Evolutionary conservation across 2,888 invertebrate species (phyloP).

Genomic region (Melanophora roralis): DNA sequence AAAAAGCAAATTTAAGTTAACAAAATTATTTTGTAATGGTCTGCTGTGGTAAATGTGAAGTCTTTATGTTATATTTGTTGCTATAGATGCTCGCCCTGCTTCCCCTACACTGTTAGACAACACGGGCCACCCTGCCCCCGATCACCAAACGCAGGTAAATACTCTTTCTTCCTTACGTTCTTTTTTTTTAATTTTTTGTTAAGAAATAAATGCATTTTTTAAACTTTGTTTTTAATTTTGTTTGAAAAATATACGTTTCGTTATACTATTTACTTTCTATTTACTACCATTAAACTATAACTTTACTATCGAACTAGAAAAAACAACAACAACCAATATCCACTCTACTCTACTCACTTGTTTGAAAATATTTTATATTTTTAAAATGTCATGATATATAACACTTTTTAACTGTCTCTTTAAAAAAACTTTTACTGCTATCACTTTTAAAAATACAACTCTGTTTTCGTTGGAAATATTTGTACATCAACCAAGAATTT

Average conservation of each 20-base stretch:
- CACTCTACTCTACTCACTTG: conserved; percentile 7
- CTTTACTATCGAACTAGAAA: conserved; percentile 1
- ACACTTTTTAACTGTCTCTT: conserved; percentile 41
- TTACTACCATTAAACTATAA: conserved; percentile 30
- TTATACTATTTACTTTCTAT: conserved; percentile 29
- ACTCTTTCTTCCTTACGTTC: conserved; percentile 75
- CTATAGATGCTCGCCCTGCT: conserved; percentile 93
- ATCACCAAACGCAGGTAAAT: conserved; percentile 85
- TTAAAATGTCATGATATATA: neutral
- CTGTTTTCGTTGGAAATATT: conserved; percentile 32
- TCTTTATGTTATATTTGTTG: conserved; percentile 92
- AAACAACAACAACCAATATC: neutral
- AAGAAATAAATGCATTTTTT: conserved; percentile 47
- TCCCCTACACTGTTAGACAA: conserved; percentile 92
- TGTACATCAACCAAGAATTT: conserved; percentile 12
- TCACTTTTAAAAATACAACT: conserved; percentile 36
- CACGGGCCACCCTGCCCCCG: conserved; percentile 87
- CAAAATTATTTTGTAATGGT: conserved; percentile 75
- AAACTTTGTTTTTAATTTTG: conserved; percentile 43
- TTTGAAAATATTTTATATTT: conserved; percentile 8
- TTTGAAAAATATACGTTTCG: conserved; percentile 40
- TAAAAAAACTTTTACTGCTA: conserved; percentile 6
- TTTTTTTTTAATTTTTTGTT: conserved; percentile 35
- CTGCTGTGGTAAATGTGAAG: conserved; percentile 79
- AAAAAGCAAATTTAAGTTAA: conserved; percentile 47